Evolutionary conservation across 2,797 vertebrate species (phyloP), one percentile per base, ranked within the genome.

Genomic region (Parauchenoglanis ngamensis): DNA sequence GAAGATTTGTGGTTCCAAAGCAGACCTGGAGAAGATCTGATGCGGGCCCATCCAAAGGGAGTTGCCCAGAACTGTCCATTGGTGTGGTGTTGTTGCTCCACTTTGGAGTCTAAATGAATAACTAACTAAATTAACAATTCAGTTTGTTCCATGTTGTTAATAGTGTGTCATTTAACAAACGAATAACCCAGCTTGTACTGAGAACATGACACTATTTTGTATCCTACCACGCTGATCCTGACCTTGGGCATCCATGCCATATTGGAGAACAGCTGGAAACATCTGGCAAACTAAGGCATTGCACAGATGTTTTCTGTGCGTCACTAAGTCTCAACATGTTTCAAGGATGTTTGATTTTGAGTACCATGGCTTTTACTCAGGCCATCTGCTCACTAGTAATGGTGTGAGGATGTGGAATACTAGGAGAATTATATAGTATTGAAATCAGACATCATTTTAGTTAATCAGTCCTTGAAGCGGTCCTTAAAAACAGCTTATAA

Each of bases 101-200:
- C 49, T 49, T 49, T 7, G 6, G 6, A 49, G 49, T 49, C 49
- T 49, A 49, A 49, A 49, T 7, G 49, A 49, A 49, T 49, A 49
- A 7, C 49, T 7, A 49, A 49, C 7, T 49, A 49, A 49, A 49
- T 10, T 49, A 49, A 49, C 17, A 44, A 19, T 21, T 40, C 13
- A 17, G 15, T 15, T 35, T 15, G 28, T 31, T 67, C 7, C 23
- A 15, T 52, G 15, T 31, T 31, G 6, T 57, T 57, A 0, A 57
- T 78, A 7, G n/a, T 28, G 3, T 54, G 1, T 23, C 11, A 21
- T 35, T 23, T 97, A 87, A 80, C 59, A 89, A 87, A 73, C 84
- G 65, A 59, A 76, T 84, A 15, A 75, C 63, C 40, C 83, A 96
- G 90, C 95, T 96, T 82, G 54, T 73, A 81, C 59, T 89, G 80